Evolutionary conservation across 1,140 invertebrate genomes (phyloP).

Genomic region (Archegozetes longisetosus): DNA sequence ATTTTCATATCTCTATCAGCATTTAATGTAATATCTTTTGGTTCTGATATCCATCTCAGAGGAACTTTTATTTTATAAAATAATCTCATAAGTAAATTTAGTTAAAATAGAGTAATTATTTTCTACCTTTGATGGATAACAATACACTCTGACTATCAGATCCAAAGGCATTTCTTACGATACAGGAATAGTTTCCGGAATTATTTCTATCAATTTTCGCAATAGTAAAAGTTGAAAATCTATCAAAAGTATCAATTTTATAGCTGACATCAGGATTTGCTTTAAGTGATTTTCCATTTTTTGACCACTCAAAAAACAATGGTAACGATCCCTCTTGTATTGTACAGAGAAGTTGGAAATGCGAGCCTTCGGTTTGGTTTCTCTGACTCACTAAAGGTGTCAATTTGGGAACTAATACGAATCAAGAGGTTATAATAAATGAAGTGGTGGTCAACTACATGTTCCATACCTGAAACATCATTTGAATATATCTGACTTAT

Average conservation of each 20-base stretch:
- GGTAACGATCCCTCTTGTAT: conserved; percentile 1
- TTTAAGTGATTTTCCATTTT: background rate
- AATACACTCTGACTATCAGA: conserved; percentile 40
- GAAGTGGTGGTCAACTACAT: background rate
- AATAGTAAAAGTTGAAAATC: conserved; percentile 26
- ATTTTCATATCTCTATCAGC: conserved; percentile 11
- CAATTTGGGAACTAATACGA: conserved; percentile 2
- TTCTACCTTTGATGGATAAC: conserved; percentile 16
- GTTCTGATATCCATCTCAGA: conserved; percentile 18
- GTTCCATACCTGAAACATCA: background rate
- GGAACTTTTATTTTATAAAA: conserved; percentile 12
- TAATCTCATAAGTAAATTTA: too few species aligned
- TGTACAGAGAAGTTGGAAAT: conserved; percentile 7
- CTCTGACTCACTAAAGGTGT: conserved; percentile 2
- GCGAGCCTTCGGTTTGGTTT: background rate
- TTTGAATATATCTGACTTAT: background rate
- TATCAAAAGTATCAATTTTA: conserved; percentile 9
- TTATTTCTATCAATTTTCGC: conserved; percentile 33
- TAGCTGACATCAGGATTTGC: background rate
- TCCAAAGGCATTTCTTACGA: conserved; percentile 48
- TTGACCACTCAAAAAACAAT: conserved; percentile 13
- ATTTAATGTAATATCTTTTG: conserved; percentile 7
- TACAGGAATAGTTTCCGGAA: conserved; percentile 55
- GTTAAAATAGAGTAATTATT: background rate
- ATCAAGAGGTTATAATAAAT: background rate